Evolutionary conservation across 2,113 vertebrate species (phyloP).

Genomic region (Erythrolamprus reginae): DNA sequence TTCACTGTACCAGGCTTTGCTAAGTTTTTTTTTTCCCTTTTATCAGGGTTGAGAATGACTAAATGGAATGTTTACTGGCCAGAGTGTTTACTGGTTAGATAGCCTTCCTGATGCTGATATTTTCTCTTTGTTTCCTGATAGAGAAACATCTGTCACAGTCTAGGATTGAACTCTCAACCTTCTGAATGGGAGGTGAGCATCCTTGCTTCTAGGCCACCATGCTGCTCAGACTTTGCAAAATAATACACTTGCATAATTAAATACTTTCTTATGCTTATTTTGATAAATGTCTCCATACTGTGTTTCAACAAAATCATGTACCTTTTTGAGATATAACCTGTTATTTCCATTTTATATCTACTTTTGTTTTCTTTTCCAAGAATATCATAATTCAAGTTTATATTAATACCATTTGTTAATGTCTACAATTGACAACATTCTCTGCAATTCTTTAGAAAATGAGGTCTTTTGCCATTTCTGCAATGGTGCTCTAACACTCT

Average conservation of each 20-base stretch:
- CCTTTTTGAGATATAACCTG: slow-evolving; percentile 6
- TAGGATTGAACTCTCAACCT: neutral
- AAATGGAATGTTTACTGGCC: neutral
- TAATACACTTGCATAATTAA: neutral
- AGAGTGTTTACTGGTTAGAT: neutral
- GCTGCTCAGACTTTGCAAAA: neutral
- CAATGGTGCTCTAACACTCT: neutral
- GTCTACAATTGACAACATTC: neutral
- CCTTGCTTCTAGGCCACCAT: neutral
- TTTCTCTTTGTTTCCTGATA: neutral
- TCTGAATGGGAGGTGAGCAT: neutral
- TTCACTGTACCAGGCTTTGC: neutral
- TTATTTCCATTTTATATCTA: neutral
- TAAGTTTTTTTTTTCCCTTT: neutral
- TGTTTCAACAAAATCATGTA: neutral
- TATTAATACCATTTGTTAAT: neutral
- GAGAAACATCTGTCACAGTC: neutral
- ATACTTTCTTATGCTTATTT: neutral
- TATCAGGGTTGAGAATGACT: neutral
- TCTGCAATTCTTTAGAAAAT: neutral
- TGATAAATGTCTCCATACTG: neutral
- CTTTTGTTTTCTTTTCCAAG: neutral
- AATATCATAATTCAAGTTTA: neutral
- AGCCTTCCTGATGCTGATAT: neutral
- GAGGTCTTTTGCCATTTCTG: neutral